These are phyloP conservation scores for Sternotherus odoratus DNA, from an alignment of 2,797 vertebrate species.

Conservation along the genomic window DNA sequence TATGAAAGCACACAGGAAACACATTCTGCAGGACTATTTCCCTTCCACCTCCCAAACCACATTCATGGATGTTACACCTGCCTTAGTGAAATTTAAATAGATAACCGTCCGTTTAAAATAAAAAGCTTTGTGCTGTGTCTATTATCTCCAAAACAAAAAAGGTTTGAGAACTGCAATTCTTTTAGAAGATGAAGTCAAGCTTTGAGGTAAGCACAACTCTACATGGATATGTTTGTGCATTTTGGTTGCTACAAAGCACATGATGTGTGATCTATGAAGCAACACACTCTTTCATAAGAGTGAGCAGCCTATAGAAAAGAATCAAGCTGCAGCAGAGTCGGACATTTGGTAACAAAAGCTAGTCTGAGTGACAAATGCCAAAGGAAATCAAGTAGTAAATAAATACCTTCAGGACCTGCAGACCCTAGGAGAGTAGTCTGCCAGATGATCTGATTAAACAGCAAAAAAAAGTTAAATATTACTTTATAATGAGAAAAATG, in stretches of 20 bases:
- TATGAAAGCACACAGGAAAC: background rate
- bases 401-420: accelerated
- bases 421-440: background rate
- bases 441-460: background rate
- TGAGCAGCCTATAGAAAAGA: background rate
- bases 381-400: background rate
- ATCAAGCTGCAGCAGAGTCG: accelerated
- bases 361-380: background rate
- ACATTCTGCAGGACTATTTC: background rate
- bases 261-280: background rate
- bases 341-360: background rate
- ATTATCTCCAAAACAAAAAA: background rate
- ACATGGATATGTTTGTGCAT: background rate
- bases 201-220: background rate
- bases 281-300: background rate
- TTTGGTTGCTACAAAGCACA: background rate
- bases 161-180: background rate
- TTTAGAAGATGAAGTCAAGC: background rate
- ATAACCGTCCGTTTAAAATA: background rate
- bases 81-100: background rate
- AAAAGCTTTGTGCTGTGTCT: background rate
- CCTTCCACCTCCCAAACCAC: background rate
- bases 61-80: background rate
- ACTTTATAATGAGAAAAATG: background rate
- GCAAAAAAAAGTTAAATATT: background rate